Evolutionary conservation across 1,140 invertebrate species (phyloP).

Genomic region (Drosophila kurseongensis): DNA sequence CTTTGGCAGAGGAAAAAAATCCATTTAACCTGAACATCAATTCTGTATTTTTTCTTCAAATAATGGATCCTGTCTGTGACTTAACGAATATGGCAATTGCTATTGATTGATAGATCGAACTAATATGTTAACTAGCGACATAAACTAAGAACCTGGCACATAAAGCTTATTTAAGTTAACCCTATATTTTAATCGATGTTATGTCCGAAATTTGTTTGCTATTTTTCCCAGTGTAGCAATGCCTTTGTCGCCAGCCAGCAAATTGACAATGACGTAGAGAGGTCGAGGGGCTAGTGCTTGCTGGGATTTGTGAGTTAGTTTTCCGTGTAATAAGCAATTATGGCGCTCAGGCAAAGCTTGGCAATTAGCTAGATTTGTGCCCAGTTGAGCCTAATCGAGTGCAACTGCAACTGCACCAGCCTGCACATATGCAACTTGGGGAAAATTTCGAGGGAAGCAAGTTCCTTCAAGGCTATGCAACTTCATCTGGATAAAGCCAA

Average conservation of each 20-base stretch:
- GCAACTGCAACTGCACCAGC: slow-evolving; percentile 36
- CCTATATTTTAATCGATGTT: no score
- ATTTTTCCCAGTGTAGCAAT: slow-evolving; percentile 4
- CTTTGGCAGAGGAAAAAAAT: slow-evolving; percentile 3
- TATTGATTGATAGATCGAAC: no score
- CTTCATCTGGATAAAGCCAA: slow-evolving; percentile 14
- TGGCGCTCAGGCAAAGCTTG: slow-evolving; percentile 48
- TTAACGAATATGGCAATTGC: no score
- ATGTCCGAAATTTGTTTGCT: not conserved
- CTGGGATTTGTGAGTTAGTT: slow-evolving; percentile 66
- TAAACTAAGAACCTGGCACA: not conserved
- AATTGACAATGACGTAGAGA: slow-evolving; percentile 63
- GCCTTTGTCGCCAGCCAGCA: slow-evolving; percentile 29
- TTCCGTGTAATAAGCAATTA: slow-evolving; percentile 76
- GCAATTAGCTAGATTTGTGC: slow-evolving; percentile 70
- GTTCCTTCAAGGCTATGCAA: slow-evolving; percentile 22
- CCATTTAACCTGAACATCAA: not conserved
- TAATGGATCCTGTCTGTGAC: not conserved
- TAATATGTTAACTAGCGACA: no score
- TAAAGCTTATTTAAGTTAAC: not conserved
- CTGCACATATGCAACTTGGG: slow-evolving; percentile 4
- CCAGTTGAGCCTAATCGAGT: slow-evolving; percentile 54
- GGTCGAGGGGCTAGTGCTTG: not conserved
- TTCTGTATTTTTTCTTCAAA: not conserved
- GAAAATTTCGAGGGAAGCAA: not conserved